Conservation (phyloP, 2,797 vertebrate genomes). For the Neosilurus hyrtlii region DNA sequence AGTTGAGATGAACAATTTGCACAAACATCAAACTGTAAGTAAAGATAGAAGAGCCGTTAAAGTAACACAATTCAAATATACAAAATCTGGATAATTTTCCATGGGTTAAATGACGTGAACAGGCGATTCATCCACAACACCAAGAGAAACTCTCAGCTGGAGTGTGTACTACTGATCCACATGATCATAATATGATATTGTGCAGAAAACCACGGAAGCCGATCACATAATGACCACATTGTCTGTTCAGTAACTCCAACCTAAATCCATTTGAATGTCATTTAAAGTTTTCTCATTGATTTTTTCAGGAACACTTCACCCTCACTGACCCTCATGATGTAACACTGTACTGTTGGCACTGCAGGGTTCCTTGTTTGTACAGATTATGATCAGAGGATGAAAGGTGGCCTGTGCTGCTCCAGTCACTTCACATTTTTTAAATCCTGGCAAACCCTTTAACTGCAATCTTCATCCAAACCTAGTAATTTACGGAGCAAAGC, state of each 20-base stretch:
- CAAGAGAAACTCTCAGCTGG: background rate
- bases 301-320: background rate
- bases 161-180: background rate
- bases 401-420: slow-evolving; percentile 25
- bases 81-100: background rate
- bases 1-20: background rate
- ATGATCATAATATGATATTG: background rate
- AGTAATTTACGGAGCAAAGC: background rate
- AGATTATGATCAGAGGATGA: slow-evolving; percentile 33
- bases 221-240: no score
- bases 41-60: background rate
- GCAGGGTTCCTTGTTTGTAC: slow-evolving; percentile 49
- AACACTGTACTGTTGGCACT: slow-evolving; percentile 5
- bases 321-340: background rate
- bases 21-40: background rate
- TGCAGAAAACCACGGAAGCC: background rate
- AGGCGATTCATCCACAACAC: background rate
- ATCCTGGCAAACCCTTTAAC: background rate
- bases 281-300: background rate
- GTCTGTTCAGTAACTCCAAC: background rate
- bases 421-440: slow-evolving; percentile 22
- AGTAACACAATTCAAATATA: background rate
- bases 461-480: background rate
- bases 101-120: background rate
- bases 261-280: background rate